Base-by-base conservation (phyloP, 2,113 vertebrate species). In the Crocuta crocuta region DNA sequence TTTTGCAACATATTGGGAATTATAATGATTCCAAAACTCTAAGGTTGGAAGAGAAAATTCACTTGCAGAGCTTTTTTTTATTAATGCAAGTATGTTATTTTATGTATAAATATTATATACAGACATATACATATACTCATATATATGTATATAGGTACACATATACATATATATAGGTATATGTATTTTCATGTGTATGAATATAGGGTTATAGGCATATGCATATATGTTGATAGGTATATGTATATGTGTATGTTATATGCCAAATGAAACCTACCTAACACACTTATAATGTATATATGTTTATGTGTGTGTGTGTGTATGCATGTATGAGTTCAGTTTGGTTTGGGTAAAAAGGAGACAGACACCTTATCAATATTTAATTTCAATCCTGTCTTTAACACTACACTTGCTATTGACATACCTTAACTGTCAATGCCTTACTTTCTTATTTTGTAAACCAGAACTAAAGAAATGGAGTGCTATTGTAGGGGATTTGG, bases 21-120 rank as follows among this genome's bases (percentile, higher is more conserved):
- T 55, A 79, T 10, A 83, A 89, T 71, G 16, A 53, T 10, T 53
- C 13, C 21, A 48, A 53, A 80, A 61, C 23, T 89, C 19, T 95
- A 95, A 85, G 7, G 3, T 50, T 91, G 12, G 53, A 94, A 97
- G 35, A 61, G 68, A 70, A 95, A 85, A 91, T 82, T 96, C 39
- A 92, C 82, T 66, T 73, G 7, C 0, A 26, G 39, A 80, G 10
- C 13, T 90, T 10, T 43, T 84, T 92, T 92, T 83, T 88, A 6
- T 45, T 63, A 80, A 93, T 26, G 7, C 2, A 74, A 53, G 9
- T 78, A n/a, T n/a, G 4, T 7, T 85, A 65, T 76, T 80, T 79
- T 43, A 73, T 24, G 19, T 80, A 28, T 21, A n/a, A 26, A 15
- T 90, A 10, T 53, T 61, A 35, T 17, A 53, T 11, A 33, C 4